Conservation (phyloP, 1,140 invertebrate species). For the Tetraneura akinire region DNA sequence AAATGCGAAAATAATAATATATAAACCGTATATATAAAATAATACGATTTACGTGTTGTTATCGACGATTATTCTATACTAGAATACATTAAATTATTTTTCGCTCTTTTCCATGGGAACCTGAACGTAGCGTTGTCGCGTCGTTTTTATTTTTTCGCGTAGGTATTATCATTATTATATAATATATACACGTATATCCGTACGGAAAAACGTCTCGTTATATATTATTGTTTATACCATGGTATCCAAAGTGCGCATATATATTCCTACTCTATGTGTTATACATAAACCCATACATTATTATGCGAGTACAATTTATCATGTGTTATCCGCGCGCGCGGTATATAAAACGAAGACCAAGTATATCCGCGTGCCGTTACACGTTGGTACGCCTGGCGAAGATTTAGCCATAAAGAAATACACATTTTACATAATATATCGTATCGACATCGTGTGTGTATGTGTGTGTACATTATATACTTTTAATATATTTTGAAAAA, state of each 20-base stretch:
- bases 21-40: not conserved
- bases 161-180: too few relatives aligned
- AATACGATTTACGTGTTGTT: not conserved
- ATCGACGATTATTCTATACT: not conserved
- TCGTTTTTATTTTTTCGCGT: not conserved
- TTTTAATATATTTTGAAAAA: not conserved
- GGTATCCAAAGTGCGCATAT: not conserved
- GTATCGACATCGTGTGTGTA: not conserved
- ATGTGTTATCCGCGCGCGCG: constrained; percentile 8
- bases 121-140: too few relatives aligned
- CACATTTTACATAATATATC: constrained; percentile 8
- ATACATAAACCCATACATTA: not conserved
- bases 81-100: constrained; percentile 10
- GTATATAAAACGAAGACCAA: not conserved
- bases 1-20: not conserved
- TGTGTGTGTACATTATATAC: not conserved
- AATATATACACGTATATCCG: not conserved
- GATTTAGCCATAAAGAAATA: constrained; percentile 13
- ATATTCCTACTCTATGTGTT: not conserved
- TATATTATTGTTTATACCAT: not conserved
- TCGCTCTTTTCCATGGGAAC: not conserved
- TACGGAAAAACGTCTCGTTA: not conserved
- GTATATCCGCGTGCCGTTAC: not conserved
- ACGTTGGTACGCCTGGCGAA: constrained; percentile 20
- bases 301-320: constrained; percentile 13